Percentiles rank a stretch among this genome's conserved stretches.
These are phyloP conservation scores for Trichosurus vulpecula DNA, from an alignment of 2,797 vertebrate genomes.

Conservation along the genomic window DNA sequence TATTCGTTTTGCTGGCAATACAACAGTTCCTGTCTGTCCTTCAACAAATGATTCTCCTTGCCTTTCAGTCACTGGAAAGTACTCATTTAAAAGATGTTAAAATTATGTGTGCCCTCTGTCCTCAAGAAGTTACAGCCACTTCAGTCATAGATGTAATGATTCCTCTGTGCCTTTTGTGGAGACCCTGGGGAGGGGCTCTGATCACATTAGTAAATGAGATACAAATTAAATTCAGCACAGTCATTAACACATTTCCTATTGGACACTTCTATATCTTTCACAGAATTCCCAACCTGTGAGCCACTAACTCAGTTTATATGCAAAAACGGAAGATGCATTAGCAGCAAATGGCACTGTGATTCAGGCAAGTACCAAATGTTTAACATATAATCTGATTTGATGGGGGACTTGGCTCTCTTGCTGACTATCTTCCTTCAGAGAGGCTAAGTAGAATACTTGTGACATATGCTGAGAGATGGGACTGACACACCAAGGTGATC, in stretches of 20 bases:
- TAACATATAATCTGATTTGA: background rate
- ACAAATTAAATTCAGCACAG: conserved; percentile 20
- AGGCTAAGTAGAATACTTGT: background rate
- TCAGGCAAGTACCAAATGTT: conserved; percentile 88
- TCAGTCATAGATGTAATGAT: background rate
- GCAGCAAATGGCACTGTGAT: conserved; percentile 95
- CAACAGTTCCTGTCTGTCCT: conserved; percentile 17
- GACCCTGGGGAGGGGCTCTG: background rate
- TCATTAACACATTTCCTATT: conserved; percentile 62
- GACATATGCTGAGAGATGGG: conserved; percentile 21
- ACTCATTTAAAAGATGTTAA: conserved; percentile 56
- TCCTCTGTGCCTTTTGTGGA: background rate
- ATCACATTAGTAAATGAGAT: conserved; percentile 48
- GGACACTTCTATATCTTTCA: conserved; percentile 56
- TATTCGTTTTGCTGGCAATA: conserved; percentile 7
- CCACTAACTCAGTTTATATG: conserved; percentile 95
- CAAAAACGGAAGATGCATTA: conserved; percentile 94
- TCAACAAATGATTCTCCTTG: conserved; percentile 21
- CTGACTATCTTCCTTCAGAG: background rate
- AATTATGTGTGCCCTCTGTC: background rate
- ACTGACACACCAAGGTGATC: background rate
- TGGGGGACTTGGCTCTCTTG: background rate
- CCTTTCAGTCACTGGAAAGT: conserved; percentile 12
- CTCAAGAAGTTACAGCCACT: conserved; percentile 9
- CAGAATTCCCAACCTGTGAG: conserved; percentile 96